Percentiles rank a stretch among this genome's conserved stretches.
Evolutionary conservation across 2,797 vertebrate genomes (phyloP).

Genomic region (Cygnus olor): DNA sequence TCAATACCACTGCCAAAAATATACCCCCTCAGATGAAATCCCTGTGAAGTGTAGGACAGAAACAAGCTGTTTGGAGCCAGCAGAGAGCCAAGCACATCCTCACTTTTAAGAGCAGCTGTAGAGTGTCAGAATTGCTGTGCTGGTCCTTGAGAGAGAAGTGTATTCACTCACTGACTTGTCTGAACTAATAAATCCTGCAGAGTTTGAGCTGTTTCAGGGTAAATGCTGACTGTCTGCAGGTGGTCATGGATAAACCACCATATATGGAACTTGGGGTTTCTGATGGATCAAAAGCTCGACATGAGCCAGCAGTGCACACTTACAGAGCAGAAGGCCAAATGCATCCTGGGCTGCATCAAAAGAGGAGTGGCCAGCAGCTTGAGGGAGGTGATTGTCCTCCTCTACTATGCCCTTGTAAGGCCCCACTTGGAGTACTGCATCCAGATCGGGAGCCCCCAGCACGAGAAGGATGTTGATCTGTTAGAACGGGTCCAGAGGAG

Average conservation of each 20-base stretch:
- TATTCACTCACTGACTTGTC: neutral
- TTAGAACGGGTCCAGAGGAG: no score
- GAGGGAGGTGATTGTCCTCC: no score
- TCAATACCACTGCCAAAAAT: neutral
- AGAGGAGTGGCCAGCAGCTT: no score
- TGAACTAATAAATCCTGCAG: neutral
- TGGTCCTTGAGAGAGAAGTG: neutral
- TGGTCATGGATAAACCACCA: neutral
- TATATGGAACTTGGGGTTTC: neutral
- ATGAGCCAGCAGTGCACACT: no score
- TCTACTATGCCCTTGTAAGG: no score
- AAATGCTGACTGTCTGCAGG: neutral
- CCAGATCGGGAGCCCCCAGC: no score
- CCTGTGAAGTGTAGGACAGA: neutral
- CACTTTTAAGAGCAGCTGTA: neutral
- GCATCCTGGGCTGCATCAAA: no score
- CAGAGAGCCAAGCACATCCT: neutral
- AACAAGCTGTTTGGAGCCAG: neutral
- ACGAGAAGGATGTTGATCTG: no score
- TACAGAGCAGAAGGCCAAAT: no score
- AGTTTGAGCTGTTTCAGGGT: neutral
- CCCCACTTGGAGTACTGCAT: no score
- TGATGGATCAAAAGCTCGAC: no score
- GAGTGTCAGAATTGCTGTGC: neutral
- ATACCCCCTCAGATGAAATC: neutral